phyloP scores from a whole-genome alignment of 2,888 invertebrate species.

The Emmelina monodactyla region DNA sequence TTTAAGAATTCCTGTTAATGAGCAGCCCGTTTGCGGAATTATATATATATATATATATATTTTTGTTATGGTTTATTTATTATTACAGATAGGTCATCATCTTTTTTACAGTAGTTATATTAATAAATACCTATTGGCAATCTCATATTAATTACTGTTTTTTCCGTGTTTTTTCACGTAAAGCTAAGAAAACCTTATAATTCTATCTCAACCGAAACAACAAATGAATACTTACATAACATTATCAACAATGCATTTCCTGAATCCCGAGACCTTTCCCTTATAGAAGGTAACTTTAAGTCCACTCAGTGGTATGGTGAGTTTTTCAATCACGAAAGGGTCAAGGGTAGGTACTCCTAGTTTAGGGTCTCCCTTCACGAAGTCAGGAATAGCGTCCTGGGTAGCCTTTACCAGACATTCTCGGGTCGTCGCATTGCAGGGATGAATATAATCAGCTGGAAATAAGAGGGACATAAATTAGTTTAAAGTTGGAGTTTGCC shows the following conservation, averaged over 20 bases:
- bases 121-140: no score
- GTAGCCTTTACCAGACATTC: conserved; percentile 40
- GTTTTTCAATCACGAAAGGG: conserved; percentile 45
- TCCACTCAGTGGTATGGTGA: conserved; percentile 40
- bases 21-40: no score
- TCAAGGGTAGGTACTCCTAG: conserved; percentile 35
- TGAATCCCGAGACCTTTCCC: conserved; percentile 48
- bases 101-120: no score
- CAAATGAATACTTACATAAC: conserved; percentile 36
- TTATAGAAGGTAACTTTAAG: conserved; percentile 46
- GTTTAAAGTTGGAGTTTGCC: conserved; percentile 9
- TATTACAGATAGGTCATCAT: no score
- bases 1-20: no score
- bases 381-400: conserved; percentile 42
- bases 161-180: no score
- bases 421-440: conserved; percentile 37
- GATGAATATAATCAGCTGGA: conserved; percentile 49
- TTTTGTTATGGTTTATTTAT: no score
- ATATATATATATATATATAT: no score
- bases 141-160: no score
- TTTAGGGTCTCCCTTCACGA: conserved; percentile 43
- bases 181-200: no score
- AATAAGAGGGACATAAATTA: conserved; percentile 9
- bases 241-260: conserved; percentile 43
- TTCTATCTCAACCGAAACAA: no score